Base-by-base conservation (phyloP, 2,113 vertebrate species). In the Pardalotus punctatus region DNA sequence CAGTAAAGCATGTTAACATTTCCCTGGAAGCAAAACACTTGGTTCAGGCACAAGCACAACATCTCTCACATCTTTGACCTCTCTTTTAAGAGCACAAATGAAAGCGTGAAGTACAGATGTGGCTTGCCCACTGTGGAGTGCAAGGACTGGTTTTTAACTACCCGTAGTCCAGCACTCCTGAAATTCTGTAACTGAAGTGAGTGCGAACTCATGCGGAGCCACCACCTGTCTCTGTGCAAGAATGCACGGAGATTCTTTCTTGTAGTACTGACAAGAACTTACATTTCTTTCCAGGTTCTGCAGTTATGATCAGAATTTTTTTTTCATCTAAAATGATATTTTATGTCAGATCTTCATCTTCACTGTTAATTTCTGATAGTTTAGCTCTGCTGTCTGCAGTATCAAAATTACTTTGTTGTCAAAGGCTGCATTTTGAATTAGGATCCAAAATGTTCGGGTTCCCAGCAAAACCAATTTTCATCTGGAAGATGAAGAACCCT, bases 351-450 rank as follows among this genome's bases (percentile, higher is more conserved):
- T 84, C 60, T 86, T 94, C 50, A 69, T 64, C 23, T 61, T 78
- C 76, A 22, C 6, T 51, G 10, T 48, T 84, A 2, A 47, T 64
- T 11, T 57, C 24, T 16, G 24, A 6, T 74, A 47, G 50, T 83
- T 84, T 69, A 87, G 24, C 14, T 72, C 23, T 72, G 35, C 21
- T 60, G 5, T 69, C 47, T 88, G 24, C 64, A 42, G 48, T 65
- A 86, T 61, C 31, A 77, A 92, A 94, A 93, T 82, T 83, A 92
- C 76, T 82, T 80, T 83, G 86, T 70, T 70, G 45, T 66, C 70
- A 94, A 92, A 95, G 40, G 18, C 54, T 93, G 24, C 51, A 53
- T 86, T 96, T 88, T 92, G 64, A 80, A 48, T 89, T 80, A 93
- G 86, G 80, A 80, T 24, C 66, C 43, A 51, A 94, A 94, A 87